phyloP scores from a whole-genome alignment of 2,797 vertebrate species.

The Lithobates sylvaticus region DNA sequence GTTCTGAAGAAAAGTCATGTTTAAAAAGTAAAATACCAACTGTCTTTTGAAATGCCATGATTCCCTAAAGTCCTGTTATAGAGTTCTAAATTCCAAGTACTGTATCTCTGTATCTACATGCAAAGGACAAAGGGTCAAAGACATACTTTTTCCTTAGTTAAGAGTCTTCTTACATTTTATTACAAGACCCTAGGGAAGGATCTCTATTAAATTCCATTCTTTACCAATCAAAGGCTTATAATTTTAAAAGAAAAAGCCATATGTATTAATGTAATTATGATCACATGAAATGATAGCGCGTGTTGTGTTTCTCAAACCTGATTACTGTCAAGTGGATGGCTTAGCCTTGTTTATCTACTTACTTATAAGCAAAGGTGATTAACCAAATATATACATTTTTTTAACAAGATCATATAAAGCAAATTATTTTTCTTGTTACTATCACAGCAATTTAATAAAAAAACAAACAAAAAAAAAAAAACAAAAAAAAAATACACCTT shows the following conservation, averaged over 20 bases:
- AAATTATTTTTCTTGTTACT: neutral
- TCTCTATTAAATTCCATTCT: slow-evolving; percentile 75
- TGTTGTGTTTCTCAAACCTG: slow-evolving; percentile 98
- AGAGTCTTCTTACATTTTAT: slow-evolving; percentile 76
- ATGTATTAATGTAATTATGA: slow-evolving; percentile 83
- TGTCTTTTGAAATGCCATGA: slow-evolving; percentile 71
- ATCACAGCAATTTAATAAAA: too few species aligned
- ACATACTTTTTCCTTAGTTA: slow-evolving; percentile 72
- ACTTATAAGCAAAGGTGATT: slow-evolving; percentile 89
- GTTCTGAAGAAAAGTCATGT: slow-evolving; percentile 68
- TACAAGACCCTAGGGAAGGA: slow-evolving; percentile 73
- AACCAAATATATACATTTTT: neutral
- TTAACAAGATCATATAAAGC: neutral
- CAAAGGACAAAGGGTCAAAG: slow-evolving; percentile 76
- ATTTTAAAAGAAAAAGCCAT: slow-evolving; percentile 81
- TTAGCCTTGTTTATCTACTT: slow-evolving; percentile 92
- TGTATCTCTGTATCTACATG: slow-evolving; percentile 70
- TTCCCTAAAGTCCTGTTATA: slow-evolving; percentile 73
- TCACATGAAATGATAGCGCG: slow-evolving; percentile 94
- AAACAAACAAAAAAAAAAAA: too few species aligned
- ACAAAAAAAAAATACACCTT: too few species aligned
- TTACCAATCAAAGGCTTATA: slow-evolving; percentile 84
- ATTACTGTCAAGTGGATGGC: slow-evolving; percentile 92
- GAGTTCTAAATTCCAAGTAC: slow-evolving; percentile 70
- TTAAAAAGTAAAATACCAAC: slow-evolving; percentile 75